Evolutionary conservation across 2,888 invertebrate species (phyloP).

Genomic region (Oligia latruncula): DNA sequence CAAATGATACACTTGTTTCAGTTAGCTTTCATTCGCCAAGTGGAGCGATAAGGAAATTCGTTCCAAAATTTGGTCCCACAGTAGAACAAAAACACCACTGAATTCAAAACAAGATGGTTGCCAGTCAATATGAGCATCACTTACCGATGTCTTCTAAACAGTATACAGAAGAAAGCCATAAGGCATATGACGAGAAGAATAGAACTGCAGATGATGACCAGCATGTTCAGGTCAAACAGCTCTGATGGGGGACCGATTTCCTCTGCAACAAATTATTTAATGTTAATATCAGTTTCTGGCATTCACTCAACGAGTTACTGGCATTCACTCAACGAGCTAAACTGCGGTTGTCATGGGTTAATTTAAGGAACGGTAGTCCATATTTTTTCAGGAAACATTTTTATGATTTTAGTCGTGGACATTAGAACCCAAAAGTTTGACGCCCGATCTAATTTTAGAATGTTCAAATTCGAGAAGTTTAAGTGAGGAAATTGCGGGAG

Average conservation of each 20-base stretch:
- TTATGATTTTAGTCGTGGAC: neutral
- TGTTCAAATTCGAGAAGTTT: neutral
- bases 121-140: conserved; percentile 37
- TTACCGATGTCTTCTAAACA: conserved; percentile 85
- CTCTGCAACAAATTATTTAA: conserved; percentile 74
- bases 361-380: too few species aligned
- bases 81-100: neutral
- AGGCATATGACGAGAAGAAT: conserved; percentile 85
- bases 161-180: conserved; percentile 85
- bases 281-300: neutral
- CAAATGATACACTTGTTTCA: too few species aligned
- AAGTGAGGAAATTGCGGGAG: neutral
- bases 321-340: too few species aligned
- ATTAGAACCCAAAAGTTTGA: neutral
- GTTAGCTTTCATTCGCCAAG: too few species aligned
- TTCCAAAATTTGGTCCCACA: neutral
- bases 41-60: too few species aligned
- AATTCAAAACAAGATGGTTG: neutral
- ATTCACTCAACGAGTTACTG: too few species aligned
- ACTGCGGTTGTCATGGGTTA: too few species aligned
- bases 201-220: conserved; percentile 88
- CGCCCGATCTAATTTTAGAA: neutral
- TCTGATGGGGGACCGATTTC: conserved; percentile 88
- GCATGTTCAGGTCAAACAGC: conserved; percentile 85
- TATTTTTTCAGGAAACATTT: neutral